Evolutionary conservation across 1,140 invertebrate genomes (phyloP), one percentile per base, ranked within the genome.

Genomic region (Maniola jurtina): DNA sequence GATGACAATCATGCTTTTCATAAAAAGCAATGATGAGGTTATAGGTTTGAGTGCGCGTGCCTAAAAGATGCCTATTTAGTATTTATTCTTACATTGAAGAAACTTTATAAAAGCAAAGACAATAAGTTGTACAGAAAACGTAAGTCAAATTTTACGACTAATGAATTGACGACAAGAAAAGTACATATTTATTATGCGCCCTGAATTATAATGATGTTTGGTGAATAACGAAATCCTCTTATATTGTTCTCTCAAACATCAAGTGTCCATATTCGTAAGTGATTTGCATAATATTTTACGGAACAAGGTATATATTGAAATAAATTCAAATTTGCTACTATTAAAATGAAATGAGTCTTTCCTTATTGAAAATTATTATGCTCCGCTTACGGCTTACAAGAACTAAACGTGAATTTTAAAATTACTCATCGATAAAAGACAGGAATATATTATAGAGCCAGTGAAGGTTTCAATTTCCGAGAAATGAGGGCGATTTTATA

Each of bases 121-220:
- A 36, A 56, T 56, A 36, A 35, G 16, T 47, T 9, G 25, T 48
- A 11, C 60, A 52, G n/a, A 36, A 61, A 38, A 50, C 47, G 48
- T 36, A 35, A 52, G n/a, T 11, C 13, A 13, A 25, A 52, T 61
- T 60, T 60, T 47, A 61, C 42, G 59, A 61, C 45, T n/a, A 61
- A 61, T 61, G 48, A 48, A 61, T 61, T 61, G 35, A 50, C n/a
- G 9, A 50, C 14, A 35, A 35, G n/a, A 40, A 9, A 50, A 33
- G 40, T 60, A 25, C 42, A 48, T 36, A 61, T 40, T 57, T 8
- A 5, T 11, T 13, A 25, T 50, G 42, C 34, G 48, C 36, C 9
- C 42, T 34, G 45, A 42, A 48, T 61, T 47, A 34, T 61, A 47
- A 50, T 38, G 9, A 15, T 52, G 14, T 50, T 34, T 33, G 25